A percentile compares a stretch with the other conserved stretches of the same genome.
These are phyloP conservation scores for Stercorarius parasiticus DNA, from an alignment of 2,113 vertebrate genomes.

Conservation along the genomic window DNA sequence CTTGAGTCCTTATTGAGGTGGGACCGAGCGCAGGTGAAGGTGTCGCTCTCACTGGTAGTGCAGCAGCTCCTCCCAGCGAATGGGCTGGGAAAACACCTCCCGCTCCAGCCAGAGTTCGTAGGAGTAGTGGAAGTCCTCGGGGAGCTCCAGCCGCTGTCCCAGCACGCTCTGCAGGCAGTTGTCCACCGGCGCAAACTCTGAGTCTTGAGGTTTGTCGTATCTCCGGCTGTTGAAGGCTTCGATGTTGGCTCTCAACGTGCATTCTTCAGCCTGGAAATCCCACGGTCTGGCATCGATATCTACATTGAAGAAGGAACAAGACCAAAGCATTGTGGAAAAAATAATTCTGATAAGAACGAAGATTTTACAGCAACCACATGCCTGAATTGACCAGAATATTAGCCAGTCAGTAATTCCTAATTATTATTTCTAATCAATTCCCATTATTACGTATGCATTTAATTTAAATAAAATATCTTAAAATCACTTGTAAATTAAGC, in stretches of 20 bases:
- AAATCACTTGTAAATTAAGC: neutral
- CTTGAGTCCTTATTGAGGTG: neutral
- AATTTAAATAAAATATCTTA: neutral
- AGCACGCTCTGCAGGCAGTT: conserved; percentile 97
- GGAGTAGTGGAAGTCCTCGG: conserved; percentile 90
- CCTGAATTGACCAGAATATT: neutral
- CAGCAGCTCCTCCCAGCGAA: conserved; percentile 95
- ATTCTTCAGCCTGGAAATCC: conserved; percentile 99
- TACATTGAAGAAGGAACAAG: neutral
- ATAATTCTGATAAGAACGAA: neutral
- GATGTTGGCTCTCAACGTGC: conserved; percentile 90
- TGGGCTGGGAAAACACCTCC: conserved; percentile 96
- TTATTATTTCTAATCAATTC: neutral
- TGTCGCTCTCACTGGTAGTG: conserved; percentile 70
- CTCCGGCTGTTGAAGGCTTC: conserved; percentile 93
- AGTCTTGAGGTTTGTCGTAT: conserved; percentile 83
- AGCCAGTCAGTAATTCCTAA: neutral
- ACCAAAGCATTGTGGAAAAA: rapidly evolving
- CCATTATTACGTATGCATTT: neutral
- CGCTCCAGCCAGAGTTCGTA: conserved; percentile 97
- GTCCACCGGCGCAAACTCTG: conserved; percentile 91
- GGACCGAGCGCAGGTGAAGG: neutral
- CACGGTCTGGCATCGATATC: conserved; percentile 96
- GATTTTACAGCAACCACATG: neutral
- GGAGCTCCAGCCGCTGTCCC: conserved; percentile 89